Conservation (phyloP, 1,140 invertebrate genomes). For the Conopomorpha cramerella region DNA sequence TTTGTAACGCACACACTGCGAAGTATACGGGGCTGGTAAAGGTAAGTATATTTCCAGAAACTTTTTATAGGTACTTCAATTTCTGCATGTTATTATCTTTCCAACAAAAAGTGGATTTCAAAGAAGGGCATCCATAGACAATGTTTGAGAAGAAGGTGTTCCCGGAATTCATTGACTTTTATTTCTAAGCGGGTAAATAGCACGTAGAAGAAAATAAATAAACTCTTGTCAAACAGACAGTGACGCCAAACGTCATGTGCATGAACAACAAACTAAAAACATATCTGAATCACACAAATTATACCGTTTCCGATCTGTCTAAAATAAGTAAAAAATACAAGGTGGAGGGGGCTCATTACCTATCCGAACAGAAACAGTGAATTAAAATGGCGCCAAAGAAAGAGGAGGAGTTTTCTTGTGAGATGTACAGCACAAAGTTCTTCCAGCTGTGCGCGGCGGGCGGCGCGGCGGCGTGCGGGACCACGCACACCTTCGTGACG, state of each 20-base stretch:
- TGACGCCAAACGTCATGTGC: too few species aligned
- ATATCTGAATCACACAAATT: not conserved
- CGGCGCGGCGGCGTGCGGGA: constrained; percentile 79
- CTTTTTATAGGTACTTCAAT: too few species aligned
- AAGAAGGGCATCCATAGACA: too few species aligned
- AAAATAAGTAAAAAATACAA: too few species aligned
- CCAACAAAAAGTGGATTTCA: too few species aligned
- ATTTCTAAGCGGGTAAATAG: too few species aligned
- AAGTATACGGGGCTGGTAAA: too few species aligned
- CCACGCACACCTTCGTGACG: constrained; percentile 74
- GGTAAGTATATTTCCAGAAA: too few species aligned
- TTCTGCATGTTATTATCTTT: too few species aligned
- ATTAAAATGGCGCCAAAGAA: constrained; percentile 20
- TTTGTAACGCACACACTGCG: too few species aligned
- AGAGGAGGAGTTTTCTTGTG: constrained; percentile 26
- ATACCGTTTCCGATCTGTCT: not conserved
- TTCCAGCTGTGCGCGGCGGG: constrained; percentile 77
- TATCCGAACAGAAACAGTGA: not conserved
- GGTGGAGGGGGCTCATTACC: not conserved
- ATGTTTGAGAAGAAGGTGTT: not conserved
- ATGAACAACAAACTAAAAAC: not conserved
- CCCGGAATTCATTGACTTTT: too few species aligned
- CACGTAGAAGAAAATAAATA: not conserved
- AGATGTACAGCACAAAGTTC: constrained; percentile 64
- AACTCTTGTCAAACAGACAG: too few species aligned